These are phyloP conservation scores for Bubo scandiacus DNA, from an alignment of 2,113 vertebrate species.

Conservation along the genomic window DNA sequence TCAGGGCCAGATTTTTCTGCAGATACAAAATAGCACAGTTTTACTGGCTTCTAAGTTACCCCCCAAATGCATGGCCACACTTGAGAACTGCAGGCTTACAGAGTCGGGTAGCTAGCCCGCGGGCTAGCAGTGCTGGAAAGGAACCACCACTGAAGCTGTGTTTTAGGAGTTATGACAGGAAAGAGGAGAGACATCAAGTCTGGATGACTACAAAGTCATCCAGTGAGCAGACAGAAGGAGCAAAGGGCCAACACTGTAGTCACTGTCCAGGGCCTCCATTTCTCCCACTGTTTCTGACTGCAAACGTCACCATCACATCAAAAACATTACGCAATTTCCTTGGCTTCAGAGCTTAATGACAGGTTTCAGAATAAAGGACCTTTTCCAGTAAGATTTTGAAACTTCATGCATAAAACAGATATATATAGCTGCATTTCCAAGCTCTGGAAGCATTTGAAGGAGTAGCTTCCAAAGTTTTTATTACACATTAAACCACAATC, in stretches of 20 bases:
- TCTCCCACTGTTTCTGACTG: neutral
- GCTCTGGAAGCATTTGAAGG: neutral
- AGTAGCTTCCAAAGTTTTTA: neutral
- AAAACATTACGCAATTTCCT: neutral
- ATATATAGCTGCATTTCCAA: neutral
- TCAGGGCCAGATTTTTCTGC: neutral
- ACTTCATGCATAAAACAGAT: neutral
- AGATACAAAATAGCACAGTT: neutral
- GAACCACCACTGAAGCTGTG: too few species aligned
- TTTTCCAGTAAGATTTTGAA: neutral
- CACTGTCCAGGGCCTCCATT: neutral
- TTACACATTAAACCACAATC: neutral
- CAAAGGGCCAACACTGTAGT: neutral
- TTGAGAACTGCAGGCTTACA: rapidly evolving
- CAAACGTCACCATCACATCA: neutral
- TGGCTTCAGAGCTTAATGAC: neutral
- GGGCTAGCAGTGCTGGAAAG: neutral
- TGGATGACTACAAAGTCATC: neutral
- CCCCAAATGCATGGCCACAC: neutral
- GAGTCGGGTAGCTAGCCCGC: rapidly evolving
- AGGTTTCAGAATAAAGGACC: neutral
- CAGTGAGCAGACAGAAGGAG: neutral
- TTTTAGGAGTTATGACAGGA: neutral
- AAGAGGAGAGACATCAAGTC: neutral
- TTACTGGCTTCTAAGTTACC: neutral